Evolutionary conservation across 92 coral and sea anemone species (phyloP).

Genomic region (Bergia sp.): DNA sequence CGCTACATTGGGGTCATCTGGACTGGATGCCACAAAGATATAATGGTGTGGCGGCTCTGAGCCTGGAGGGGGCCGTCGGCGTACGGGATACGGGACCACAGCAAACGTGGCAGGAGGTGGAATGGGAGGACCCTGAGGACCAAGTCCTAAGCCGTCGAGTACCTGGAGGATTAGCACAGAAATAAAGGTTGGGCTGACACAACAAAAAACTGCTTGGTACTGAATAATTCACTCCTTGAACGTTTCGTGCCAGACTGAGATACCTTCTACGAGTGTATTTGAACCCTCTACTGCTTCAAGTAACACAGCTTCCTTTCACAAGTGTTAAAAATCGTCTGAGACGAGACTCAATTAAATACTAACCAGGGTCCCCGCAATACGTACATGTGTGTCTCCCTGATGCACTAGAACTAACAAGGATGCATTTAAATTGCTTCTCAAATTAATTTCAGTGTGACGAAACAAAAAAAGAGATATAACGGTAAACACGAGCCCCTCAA

Average conservation of each 20-base stretch:
- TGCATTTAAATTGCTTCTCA: no score
- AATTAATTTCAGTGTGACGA: no score
- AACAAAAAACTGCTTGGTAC: no score
- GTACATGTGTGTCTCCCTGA: no score
- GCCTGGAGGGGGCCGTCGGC: constrained; percentile 95
- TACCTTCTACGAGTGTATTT: neutral
- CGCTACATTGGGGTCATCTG: constrained; percentile 88
- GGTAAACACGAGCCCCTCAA: no score
- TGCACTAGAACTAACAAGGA: no score
- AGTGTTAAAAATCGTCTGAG: no score
- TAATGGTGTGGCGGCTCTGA: constrained; percentile 91
- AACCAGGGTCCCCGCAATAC: no score
- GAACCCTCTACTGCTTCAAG: no score
- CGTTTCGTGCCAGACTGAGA: neutral
- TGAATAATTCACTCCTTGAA: neutral
- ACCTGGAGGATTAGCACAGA: constrained; percentile 55
- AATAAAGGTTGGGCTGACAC: neutral
- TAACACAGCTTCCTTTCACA: no score
- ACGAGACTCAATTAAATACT: no score
- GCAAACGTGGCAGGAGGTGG: constrained; percentile 99
- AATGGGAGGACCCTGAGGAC: constrained; percentile 96
- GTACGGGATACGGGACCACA: constrained; percentile 97
- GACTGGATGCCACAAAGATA: constrained; percentile 84
- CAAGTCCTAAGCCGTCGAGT: constrained; percentile 94
- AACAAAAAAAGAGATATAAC: no score